Base-by-base conservation (phyloP, 2,888 invertebrate genomes). In the Cylindroiulus punctatus region DNA sequence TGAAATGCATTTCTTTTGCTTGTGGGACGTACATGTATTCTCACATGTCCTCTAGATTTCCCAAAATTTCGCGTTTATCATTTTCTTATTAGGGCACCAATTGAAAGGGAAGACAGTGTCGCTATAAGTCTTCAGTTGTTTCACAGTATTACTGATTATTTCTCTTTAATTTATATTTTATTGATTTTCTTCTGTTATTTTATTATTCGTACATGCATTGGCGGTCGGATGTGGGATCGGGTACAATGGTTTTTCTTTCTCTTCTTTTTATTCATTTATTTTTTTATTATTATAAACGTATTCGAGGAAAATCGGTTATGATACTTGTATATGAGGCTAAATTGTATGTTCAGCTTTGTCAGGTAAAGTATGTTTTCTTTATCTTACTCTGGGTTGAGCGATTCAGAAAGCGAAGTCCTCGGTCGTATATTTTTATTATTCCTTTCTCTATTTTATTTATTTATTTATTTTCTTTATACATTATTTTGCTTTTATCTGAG, bases 341-440 rank as follows among this genome's bases (percentile, higher is more conserved):
- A 65, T 65, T 65, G 65, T 65, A 65, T 65, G 26, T 65, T 65
- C 65, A 65, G 65, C 65, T 65, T 65, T 65, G 22, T 65, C 65
- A 65, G 65, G 65, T 65, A 65, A 65, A 65, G 65, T 65, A 65
- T 65, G 65, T 65, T 65, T 65, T 65, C 26, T 65, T 65, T 65
- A 65, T 65, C 65, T 65, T 26, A 26, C 22, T 65, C 10, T 26
- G 65, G 26, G 65, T 26, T 26, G 65, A 65, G 65, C 65, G 26
- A 65, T 65, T 65, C 65, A 65, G 26, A 65, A 65, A 65, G 65
- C 22, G 10, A 22, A 65, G n/a, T 65, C n/a, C 65, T 26, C 22
- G 65, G 65, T 65, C 26, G 65, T 65, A 22, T 65, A 65, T 65
- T 65, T 65, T 65, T 65, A 65, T 65, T 65, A 65, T 65, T 65